Base-by-base conservation (phyloP, 2,888 invertebrate genomes). In the Lissocephala sabroskyi region DNA sequence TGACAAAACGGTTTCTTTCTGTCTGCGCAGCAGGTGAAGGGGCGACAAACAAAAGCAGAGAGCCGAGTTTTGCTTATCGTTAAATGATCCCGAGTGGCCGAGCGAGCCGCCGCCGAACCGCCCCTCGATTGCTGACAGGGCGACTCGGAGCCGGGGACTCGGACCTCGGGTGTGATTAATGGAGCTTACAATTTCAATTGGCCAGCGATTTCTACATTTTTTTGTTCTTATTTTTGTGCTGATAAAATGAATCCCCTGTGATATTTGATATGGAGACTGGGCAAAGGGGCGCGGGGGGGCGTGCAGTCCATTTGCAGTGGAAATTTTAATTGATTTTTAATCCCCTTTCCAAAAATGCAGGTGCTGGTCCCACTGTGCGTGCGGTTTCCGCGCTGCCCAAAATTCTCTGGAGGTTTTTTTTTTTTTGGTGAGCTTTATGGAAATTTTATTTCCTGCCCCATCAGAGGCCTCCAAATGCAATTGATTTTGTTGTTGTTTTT, bases 121-220 rank as follows among this genome's bases (percentile, higher is more conserved):
- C 23, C 23, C 23, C 23, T 5, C 23, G 23, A 7, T 23, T 23
- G 3, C n/a, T n/a, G n/a, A n/a, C n/a, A n/a, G n/a, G n/a, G n/a
- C n/a, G n/a, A n/a, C n/a, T n/a, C n/a, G n/a, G n/a, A n/a, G n/a
- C n/a, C n/a, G n/a, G n/a, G n/a, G n/a, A n/a, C n/a, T n/a, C n/a
- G n/a, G n/a, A n/a, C n/a, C n/a, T n/a, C 41, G 17, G 4, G n/a
- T 40, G 40, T 55, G 62, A 65, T 73, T 59, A 54, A 58, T 73
- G 49, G 49, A 42, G 60, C 60, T 79, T 68, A 59, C 52, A 45
- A 58, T 60, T 59, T 64, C 64, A 50, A 49, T 61, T 58, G 49
- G n/a, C 37, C 47, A 55, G 36, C 43, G 32, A 28, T 56, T 54
- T 45, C 23, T 16, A 36, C 4, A 13, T 43, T 36, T 26, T 19